A percentile compares a stretch with the other conserved stretches of the same genome.
Evolutionary conservation across 2,888 invertebrate species (phyloP).

Genomic region (Phaonia tiefii): DNA sequence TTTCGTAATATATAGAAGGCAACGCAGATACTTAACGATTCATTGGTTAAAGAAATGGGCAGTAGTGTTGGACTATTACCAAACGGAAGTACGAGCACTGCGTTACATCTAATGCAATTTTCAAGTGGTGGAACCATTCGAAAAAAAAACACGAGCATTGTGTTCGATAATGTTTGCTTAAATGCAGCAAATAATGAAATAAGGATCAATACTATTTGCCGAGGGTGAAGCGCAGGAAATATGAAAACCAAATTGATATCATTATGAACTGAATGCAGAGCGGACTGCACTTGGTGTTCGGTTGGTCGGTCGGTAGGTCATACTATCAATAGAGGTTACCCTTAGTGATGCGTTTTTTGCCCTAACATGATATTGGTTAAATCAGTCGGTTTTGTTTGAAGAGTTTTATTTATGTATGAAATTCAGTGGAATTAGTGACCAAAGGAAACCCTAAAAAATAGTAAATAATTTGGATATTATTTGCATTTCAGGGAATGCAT

Average conservation of each 20-base stretch:
- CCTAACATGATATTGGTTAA: not conserved
- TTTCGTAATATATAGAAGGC: not conserved
- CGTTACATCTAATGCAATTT: conserved; percentile 62
- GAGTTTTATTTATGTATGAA: conserved; percentile 38
- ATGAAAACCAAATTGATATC: no score
- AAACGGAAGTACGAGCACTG: not conserved
- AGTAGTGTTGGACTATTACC: conserved; percentile 58
- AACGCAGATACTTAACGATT: conserved; percentile 76
- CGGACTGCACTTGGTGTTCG: conserved; percentile 57
- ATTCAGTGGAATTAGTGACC: conserved; percentile 23
- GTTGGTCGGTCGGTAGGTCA: no score
- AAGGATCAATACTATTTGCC: conserved; percentile 59
- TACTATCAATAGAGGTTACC: conserved; percentile 49
- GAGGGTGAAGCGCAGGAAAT: conserved; percentile 38
- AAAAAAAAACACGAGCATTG: conserved; percentile 4
- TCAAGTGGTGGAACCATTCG: conserved; percentile 49
- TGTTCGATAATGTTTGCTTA: conserved; percentile 41
- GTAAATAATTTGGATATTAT: conserved; percentile 34
- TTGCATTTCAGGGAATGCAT: conserved; percentile 41
- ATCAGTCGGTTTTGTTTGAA: not conserved
- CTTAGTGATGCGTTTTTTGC: not conserved
- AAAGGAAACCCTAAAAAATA: conserved; percentile 60
- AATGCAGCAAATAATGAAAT: conserved; percentile 61
- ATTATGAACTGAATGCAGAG: conserved; percentile 49
- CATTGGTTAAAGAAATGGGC: conserved; percentile 78